Base-by-base conservation (phyloP, 2,113 vertebrate species). In the Lanius ludovicianus region DNA sequence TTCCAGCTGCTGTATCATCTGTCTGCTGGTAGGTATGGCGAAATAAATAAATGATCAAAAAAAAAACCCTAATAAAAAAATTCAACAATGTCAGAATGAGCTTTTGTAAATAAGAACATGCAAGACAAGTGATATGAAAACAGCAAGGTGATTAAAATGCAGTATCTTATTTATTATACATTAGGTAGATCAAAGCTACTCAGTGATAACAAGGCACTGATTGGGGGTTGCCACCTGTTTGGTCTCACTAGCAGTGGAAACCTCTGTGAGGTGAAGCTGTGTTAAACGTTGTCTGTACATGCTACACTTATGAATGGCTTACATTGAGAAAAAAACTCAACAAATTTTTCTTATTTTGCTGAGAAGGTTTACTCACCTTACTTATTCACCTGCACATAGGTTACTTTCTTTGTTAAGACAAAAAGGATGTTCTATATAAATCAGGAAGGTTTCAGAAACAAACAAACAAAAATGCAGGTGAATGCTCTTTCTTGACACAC, bases 41-140 rank as follows among this genome's bases (percentile, higher is more conserved):
- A 97, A 97, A 97, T 97, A 97, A 97, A 98, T 97, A 96, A 98
- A 97, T 97, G 75, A 98, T 97, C 95, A 97, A 98, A 97, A 96
- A 92, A 92, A 91, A 91, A 65, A 37, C 37, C 37, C 71, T 90
- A 68, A 84, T 60, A 87, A 86, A 93, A 90, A 91, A 90, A 89
- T 75, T 21, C 89, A 94, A 84, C 86, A 84, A 94, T 94, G 85
- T 89, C 92, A 94, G 85, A 74, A 92, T 70, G 77, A 87, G 37
- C 62, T 92, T 95, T 94, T 80, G 64, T 82, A 97, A 97, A 97
- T 94, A 71, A 76, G 57, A 73, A 50, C 90, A 81, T 87, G 89
- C 87, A 90, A 95, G 80, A 94, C 77, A 94, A 87, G 95, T 33
- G 41, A 95, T 97, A 88, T 71, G 90, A 96, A 97, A 97, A 95